Conservation (phyloP, 2,113 vertebrate species). For the Perognathus longimembris region DNA sequence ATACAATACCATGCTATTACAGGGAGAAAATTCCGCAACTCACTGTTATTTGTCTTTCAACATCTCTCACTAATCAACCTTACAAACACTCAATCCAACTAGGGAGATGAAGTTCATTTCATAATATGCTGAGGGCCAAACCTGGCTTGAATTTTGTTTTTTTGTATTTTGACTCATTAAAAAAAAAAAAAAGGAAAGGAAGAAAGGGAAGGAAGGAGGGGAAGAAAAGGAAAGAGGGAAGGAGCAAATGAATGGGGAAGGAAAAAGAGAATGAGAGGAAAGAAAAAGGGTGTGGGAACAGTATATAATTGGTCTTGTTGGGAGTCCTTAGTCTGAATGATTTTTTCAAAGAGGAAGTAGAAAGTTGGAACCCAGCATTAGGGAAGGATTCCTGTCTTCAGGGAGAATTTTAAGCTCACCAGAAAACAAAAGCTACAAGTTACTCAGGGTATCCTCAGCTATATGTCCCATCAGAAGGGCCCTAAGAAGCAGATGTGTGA, state of each 20-base stretch:
- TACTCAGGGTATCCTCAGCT: not conserved
- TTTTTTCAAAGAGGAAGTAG: conserved; percentile 21
- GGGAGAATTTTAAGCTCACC: not conserved
- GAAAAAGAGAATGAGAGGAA: not conserved
- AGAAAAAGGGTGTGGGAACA: not conserved
- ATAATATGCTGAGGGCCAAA: conserved; percentile 46
- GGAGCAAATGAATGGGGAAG: too few species aligned
- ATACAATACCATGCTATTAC: conserved; percentile 10
- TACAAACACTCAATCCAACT: not conserved
- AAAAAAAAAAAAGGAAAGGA: not conserved
- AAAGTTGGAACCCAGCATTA: conserved; percentile 10
- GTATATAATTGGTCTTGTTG: not conserved
- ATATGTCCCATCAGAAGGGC: not conserved
- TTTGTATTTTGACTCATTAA: conserved; percentile 11
- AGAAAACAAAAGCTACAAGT: not conserved
- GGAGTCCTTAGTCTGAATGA: not conserved
- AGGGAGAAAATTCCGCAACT: not conserved
- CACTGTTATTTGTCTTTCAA: not conserved
- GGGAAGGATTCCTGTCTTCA: not conserved
- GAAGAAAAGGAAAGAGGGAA: not conserved
- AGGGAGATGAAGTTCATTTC: not conserved
- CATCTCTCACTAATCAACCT: not conserved
- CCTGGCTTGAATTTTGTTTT: conserved; percentile 44
- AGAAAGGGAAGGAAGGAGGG: fast-evolving
- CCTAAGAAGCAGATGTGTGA: not conserved